Evolutionary conservation across 2,113 vertebrate species (phyloP).

Genomic region (Psittacula cyanocephala): DNA sequence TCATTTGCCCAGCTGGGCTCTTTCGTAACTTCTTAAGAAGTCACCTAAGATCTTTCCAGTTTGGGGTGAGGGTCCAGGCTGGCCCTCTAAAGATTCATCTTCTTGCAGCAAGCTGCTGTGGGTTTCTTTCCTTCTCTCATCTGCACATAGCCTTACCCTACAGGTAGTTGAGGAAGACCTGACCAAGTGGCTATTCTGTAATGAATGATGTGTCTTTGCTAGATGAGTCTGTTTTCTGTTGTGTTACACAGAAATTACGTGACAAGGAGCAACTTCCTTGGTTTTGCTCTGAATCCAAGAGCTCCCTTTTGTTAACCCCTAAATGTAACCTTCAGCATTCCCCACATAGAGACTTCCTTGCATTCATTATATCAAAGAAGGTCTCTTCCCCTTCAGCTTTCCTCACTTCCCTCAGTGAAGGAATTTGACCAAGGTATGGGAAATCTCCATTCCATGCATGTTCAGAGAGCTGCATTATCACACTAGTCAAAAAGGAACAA

Average conservation of each 20-base stretch:
- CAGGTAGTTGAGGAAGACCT: not conserved
- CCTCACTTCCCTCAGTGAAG: not conserved
- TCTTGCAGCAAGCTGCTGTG: not conserved
- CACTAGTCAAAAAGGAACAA: not conserved
- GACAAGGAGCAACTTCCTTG: not conserved
- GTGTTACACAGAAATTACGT: not conserved
- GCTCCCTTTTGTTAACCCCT: not conserved
- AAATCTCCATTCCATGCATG: not conserved
- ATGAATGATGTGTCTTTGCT: not conserved
- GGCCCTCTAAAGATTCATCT: not conserved
- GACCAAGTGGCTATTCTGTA: not conserved
- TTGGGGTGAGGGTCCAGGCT: not conserved
- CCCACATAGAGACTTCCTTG: not conserved
- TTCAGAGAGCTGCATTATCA: not conserved
- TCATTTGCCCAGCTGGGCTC: not conserved
- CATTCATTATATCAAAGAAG: not conserved
- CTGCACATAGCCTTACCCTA: not conserved
- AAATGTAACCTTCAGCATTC: not conserved
- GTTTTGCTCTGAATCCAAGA: not conserved
- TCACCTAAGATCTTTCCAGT: not conserved
- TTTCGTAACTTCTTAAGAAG: not conserved
- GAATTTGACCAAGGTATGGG: not conserved
- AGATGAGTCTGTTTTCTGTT: not conserved
- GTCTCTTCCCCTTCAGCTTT: not conserved
- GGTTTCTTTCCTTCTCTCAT: too few relatives aligned